Evolutionary conservation across 2,113 vertebrate genomes (phyloP), one percentile per base, ranked within the genome.

Genomic region (Trichechus manatus): DNA sequence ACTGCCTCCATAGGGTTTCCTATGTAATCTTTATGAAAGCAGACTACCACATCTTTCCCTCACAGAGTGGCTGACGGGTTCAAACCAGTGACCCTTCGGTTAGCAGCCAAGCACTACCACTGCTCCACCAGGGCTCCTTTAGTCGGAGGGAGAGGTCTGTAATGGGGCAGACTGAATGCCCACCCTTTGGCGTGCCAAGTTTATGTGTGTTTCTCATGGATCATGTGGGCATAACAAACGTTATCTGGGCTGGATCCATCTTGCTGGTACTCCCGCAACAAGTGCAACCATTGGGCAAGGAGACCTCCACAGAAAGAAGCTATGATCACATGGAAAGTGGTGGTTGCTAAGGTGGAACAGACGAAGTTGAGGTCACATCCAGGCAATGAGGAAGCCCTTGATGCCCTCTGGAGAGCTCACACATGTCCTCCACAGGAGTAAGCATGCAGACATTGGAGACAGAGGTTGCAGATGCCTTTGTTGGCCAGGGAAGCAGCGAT

Each of bases 371-470:
- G 0, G 10, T 47, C n/a, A 50, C 5, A 3, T 27, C 56, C 23
- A 33, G n/a, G 39, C 39, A 14, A 2, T 22, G 23, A 9, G 31
- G 50, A 11, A 44, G n/a, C 3, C 2, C 44, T 25, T 2, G 5
- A n/a, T 3, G 27, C 22, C 22, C 0, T 13, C 39, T 33, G 25
- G 25, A 44, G 63, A 77, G 36, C 15, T 0, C 4, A 15, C 23
- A 5, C 13, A 0, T n/a, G 19, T 17, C 70, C 9, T 14, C 44
- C 83, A 25, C 0, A 7, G 25, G 44, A 84, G 20, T 3, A 27
- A 31, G 11, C 1, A 1, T 1, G 4, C 17, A 22, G 25, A 75
- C 14, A 1, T 1, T 2, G 0, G 2, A 5, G 4, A 29, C 8
- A 53, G 0, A 36, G 44, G 11, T 9, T 13, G 6, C 1, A 5